phyloP scores from a whole-genome alignment of 2,797 vertebrate genomes.

The Danio aesculapii region DNA sequence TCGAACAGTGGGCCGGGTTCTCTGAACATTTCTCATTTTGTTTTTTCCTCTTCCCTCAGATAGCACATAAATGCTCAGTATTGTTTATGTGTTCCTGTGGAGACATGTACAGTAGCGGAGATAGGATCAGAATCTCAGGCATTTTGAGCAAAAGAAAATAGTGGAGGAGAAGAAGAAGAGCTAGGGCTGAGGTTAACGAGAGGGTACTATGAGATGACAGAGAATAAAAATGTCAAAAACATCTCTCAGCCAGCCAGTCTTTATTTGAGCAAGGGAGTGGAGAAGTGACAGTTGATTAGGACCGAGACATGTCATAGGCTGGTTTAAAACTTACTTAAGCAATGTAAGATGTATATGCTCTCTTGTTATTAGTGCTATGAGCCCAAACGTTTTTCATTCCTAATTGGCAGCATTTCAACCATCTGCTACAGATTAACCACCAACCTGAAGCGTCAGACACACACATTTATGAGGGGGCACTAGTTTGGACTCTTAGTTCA shows the following conservation, averaged over 20 bases:
- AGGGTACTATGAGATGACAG: constrained; percentile 21
- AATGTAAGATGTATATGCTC: not conserved
- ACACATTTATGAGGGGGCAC: not conserved
- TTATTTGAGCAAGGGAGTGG: not conserved
- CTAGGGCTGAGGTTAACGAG: constrained; percentile 25
- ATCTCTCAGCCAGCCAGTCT: not conserved
- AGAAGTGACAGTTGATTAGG: not conserved
- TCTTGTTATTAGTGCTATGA: not conserved
- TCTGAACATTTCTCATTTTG: constrained; percentile 54
- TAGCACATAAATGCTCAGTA: constrained; percentile 62
- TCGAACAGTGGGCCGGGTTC: constrained; percentile 42
- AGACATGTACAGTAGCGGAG: constrained; percentile 72
- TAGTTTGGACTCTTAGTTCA: not conserved
- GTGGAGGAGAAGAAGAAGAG: constrained; percentile 29
- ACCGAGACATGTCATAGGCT: not conserved
- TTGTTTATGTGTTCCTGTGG: constrained; percentile 77
- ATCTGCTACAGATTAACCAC: not conserved
- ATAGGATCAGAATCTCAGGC: constrained; percentile 78
- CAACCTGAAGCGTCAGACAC: not conserved
- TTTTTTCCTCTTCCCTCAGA: constrained; percentile 58
- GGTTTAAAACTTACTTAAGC: not conserved
- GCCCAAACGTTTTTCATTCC: not conserved
- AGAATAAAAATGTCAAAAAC: not conserved
- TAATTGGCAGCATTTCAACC: not conserved
- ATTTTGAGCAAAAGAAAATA: constrained; percentile 55